A percentile compares a stretch with the other conserved stretches of the same genome.
phyloP scores from a whole-genome alignment of 2,888 invertebrate genomes.

The Desoria tigrina region DNA sequence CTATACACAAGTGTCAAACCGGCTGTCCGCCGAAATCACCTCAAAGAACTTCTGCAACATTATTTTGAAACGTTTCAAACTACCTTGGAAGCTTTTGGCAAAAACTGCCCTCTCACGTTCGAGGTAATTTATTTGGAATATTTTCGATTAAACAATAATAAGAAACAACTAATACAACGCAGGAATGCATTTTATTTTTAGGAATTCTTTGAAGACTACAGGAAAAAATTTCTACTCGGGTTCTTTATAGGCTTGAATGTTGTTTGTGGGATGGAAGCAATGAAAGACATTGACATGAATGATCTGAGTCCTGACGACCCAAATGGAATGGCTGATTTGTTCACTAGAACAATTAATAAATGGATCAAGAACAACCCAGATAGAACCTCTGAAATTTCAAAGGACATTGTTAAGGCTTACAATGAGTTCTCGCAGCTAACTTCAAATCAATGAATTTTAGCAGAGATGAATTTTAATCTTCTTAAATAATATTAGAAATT shows the following conservation, averaged over 20 bases:
- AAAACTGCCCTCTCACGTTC: slow-evolving; percentile 8
- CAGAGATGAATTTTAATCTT: too few relatives aligned
- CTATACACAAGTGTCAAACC: slow-evolving; percentile 30
- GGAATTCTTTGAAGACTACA: slow-evolving; percentile 10
- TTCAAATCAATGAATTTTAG: too few relatives aligned
- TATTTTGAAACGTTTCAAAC: slow-evolving; percentile 14
- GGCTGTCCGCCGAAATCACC: slow-evolving; percentile 5
- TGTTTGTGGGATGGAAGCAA: slow-evolving; percentile 24
- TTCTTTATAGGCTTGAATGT: slow-evolving; percentile 21
- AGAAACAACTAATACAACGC: too few relatives aligned
- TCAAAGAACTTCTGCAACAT: slow-evolving; percentile 11
- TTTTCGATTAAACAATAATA: too few relatives aligned
- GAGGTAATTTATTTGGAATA: not conserved
- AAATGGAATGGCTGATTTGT: slow-evolving; percentile 1
- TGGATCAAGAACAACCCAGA: slow-evolving; percentile 32
- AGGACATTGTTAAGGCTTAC: too few relatives aligned
- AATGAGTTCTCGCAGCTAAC: too few relatives aligned
- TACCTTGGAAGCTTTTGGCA: slow-evolving; percentile 5
- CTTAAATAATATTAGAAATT: too few relatives aligned
- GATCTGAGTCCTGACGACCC: not conserved
- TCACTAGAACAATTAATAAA: slow-evolving; percentile 21
- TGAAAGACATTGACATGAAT: slow-evolving; percentile 15
- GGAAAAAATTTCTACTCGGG: slow-evolving; percentile 14
- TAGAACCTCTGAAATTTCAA: not conserved
- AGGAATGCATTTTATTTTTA: not conserved